Percentiles rank a stretch among this genome's conserved stretches.
These are phyloP conservation scores for Drosophila nigrodunni DNA, from an alignment of 1,140 invertebrate species.

Conservation along the genomic window DNA sequence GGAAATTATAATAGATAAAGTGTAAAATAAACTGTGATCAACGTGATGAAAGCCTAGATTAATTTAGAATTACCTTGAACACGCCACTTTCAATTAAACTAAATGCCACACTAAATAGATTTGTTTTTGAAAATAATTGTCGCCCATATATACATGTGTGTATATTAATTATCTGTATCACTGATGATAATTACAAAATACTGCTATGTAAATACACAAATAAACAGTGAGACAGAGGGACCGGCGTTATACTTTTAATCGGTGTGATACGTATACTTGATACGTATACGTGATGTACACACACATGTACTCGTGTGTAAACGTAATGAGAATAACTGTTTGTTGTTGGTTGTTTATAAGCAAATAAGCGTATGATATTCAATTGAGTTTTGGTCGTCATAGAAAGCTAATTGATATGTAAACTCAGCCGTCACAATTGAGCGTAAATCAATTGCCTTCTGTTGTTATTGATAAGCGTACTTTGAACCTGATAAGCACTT, in stretches of 20 bases:
- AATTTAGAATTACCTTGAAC: not conserved
- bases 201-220: conserved; percentile 18
- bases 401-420: conserved; percentile 15
- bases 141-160: not conserved
- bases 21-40: too few relatives aligned
- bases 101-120: not conserved
- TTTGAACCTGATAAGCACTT: conserved; percentile 41
- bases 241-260: conserved; percentile 25
- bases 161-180: conserved; percentile 44
- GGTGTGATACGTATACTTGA: conserved; percentile 19
- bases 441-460: conserved; percentile 11
- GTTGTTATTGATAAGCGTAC: conserved; percentile 44
- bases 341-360: not conserved
- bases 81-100: not conserved
- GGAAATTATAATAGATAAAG: too few relatives aligned
- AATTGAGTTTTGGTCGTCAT: not conserved
- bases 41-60: too few relatives aligned
- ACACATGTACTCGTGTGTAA: not conserved
- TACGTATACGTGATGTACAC: conserved; percentile 36
- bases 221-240: conserved; percentile 1
- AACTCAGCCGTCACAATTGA: conserved; percentile 2
- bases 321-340: not conserved
- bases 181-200: conserved; percentile 59
- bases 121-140: conserved; percentile 4
- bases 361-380: conserved; percentile 11